phyloP scores from a whole-genome alignment of 2,888 invertebrate species.

The Camponotus fellah region DNA sequence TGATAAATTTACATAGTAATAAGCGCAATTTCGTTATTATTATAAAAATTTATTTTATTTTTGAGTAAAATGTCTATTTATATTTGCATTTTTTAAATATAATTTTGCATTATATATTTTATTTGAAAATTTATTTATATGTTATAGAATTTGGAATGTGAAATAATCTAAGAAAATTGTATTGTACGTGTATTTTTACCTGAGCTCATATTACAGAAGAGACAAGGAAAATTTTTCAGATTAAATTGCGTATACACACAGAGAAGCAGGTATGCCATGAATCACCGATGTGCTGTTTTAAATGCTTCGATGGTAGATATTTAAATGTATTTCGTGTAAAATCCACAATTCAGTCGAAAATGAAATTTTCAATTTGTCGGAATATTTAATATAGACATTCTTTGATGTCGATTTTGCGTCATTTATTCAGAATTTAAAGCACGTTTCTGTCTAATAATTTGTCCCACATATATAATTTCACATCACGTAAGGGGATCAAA shows the following conservation, averaged over 20 bases:
- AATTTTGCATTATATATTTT: not conserved
- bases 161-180: slow-evolving; percentile 35
- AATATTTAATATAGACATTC: slow-evolving; percentile 47
- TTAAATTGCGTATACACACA: slow-evolving; percentile 20
- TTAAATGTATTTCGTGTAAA: slow-evolving; percentile 21
- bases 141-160: not conserved
- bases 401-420: slow-evolving; percentile 20
- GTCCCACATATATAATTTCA: slow-evolving; percentile 16
- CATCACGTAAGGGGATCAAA: not conserved
- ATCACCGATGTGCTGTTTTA: not conserved
- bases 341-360: slow-evolving; percentile 15
- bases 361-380: not conserved
- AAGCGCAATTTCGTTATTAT: too few relatives aligned
- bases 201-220: slow-evolving; percentile 14
- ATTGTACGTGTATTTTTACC: not conserved
- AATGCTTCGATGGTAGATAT: not conserved
- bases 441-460: slow-evolving; percentile 20
- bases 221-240: slow-evolving; percentile 1
- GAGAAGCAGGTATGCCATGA: not conserved
- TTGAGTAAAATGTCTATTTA: not conserved
- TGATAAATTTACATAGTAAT: not conserved
- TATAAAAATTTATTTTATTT: not conserved
- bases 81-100: not conserved
- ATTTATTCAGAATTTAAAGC: slow-evolving; percentile 41
- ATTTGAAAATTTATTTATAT: not conserved